These are phyloP conservation scores for Epinotia nisella DNA, from an alignment of 2,888 invertebrate genomes.

Conservation along the genomic window DNA sequence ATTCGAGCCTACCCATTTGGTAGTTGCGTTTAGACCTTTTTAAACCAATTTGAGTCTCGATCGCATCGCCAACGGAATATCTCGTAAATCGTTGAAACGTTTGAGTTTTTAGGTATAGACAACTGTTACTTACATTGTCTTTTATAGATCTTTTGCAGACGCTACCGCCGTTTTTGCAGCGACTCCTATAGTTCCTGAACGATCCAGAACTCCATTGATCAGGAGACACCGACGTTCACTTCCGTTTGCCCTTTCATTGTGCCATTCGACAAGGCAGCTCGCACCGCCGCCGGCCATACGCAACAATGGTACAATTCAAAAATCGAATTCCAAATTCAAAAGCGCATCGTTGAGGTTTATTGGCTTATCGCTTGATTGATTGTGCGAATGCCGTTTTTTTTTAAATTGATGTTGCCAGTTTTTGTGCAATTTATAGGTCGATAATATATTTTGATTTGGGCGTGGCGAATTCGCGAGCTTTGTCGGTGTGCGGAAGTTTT, in stretches of 20 bases:
- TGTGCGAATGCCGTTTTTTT: slow-evolving; percentile 78
- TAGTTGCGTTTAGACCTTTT: background rate
- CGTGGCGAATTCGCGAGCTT: slow-evolving; percentile 78
- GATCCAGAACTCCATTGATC: slow-evolving; percentile 68
- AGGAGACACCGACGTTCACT: slow-evolving; percentile 77
- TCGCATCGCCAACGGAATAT: background rate
- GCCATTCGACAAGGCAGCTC: slow-evolving; percentile 76
- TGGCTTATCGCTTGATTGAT: slow-evolving; percentile 85
- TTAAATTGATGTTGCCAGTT: slow-evolving; percentile 61
- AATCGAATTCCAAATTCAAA: slow-evolving; percentile 82
- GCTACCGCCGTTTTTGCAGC: slow-evolving; percentile 61
- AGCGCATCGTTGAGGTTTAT: slow-evolving; percentile 85
- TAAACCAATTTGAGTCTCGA: background rate
- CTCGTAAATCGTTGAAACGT: background rate
- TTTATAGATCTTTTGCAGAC: slow-evolving; percentile 52
- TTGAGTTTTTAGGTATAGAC: background rate
- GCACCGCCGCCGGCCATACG: slow-evolving; percentile 75
- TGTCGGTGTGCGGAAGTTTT: slow-evolving; percentile 78
- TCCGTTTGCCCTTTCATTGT: slow-evolving; percentile 81
- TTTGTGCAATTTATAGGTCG: slow-evolving; percentile 62
- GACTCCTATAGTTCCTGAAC: slow-evolving; percentile 77
- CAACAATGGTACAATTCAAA: slow-evolving; percentile 78
- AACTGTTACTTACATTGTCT: slow-evolving; percentile 6
- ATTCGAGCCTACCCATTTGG: background rate
- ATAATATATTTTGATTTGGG: slow-evolving; percentile 84